Base-by-base conservation (phyloP, 2,113 vertebrate genomes). In the Notothenia coriiceps region DNA sequence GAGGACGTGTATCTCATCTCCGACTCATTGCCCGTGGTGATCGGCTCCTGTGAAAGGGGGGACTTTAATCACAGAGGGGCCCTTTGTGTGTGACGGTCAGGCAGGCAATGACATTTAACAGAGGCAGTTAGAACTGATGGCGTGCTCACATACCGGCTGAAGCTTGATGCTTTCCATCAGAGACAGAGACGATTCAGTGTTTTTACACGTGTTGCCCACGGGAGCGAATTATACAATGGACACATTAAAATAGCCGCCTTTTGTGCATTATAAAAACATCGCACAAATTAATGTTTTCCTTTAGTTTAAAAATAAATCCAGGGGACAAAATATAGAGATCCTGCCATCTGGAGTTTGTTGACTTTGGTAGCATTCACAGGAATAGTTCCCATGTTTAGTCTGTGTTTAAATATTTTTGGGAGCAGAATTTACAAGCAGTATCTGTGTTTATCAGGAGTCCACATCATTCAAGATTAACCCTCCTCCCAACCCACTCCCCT, bases 71-170 rank as follows among this genome's bases (percentile, higher is more conserved):
- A 88, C 77, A 85, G 63, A 71, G 61, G 71, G 81, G 50, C 74
- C 62, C 68, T 88, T 91, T 90, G 75, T 90, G 65, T 80, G 88
- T 25, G 66, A 78, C 43, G 54, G 55, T 49, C 54, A 86, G 78
- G 76, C 76, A 79, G 88, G 78, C 85, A 83, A 72, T 93, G 93
- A 92, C 86, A 93, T 94, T 93, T 91, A 90, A 77, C 72, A 86
- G 89, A 88, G 62, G 90, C 90, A 91, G 77, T 86, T 67, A 86
- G 85, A 92, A 86, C 73, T 85, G 89, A 91, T 88, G 85, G 76
- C 61, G 57, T 66, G 60, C 63, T 86, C 66, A 50, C 65, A 64
- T 51, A 79, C 52, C 15, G 10, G 63, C 55, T 52, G 50, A 71
- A 62, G 81, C 79, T 60, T 40, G 50, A 74, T 77, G 80, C 61